Percentiles rank a stretch among this genome's conserved stretches.
Evolutionary conservation across 2,888 invertebrate species (phyloP).

Genomic region (Trimorus sp.): DNA sequence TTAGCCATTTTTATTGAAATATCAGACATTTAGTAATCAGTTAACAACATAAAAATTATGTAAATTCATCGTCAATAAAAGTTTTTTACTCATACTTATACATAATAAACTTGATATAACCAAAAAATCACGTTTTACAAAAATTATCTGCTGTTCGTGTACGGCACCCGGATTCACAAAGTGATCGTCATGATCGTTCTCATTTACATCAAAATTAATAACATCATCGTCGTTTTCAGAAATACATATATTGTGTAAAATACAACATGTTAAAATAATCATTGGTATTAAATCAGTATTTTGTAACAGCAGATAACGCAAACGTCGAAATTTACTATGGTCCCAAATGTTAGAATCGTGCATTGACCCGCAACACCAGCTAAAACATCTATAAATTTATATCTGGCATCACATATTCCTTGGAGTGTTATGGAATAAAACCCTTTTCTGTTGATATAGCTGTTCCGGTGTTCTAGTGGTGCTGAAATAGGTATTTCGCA

Average conservation of each 20-base stretch:
- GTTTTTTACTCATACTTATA: too few relatives aligned
- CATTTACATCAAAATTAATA: too few relatives aligned
- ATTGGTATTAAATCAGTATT: background rate
- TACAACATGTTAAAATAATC: background rate
- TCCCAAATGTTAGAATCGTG: conserved; percentile 30
- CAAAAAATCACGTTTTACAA: too few relatives aligned
- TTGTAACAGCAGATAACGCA: background rate
- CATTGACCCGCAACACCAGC: conserved; percentile 34
- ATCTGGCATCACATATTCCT: conserved; percentile 13
- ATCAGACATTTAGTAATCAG: too few relatives aligned
- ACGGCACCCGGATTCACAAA: too few relatives aligned
- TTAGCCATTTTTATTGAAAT: too few relatives aligned
- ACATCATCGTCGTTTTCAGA: too few relatives aligned
- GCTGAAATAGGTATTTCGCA: conserved; percentile 20
- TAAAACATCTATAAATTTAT: conserved; percentile 35
- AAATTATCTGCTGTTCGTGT: too few relatives aligned
- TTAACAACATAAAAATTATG: too few relatives aligned
- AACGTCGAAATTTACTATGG: conserved; percentile 7
- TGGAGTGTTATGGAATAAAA: conserved; percentile 30
- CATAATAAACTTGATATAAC: too few relatives aligned
- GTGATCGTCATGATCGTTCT: too few relatives aligned
- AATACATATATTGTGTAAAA: conserved; percentile 5
- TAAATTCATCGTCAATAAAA: too few relatives aligned
- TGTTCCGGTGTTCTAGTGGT: conserved; percentile 7
- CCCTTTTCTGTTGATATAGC: conserved; percentile 43